Evolutionary conservation across 2,888 invertebrate genomes (phyloP).

Genomic region (Spatulosminthurus flaviceps): DNA sequence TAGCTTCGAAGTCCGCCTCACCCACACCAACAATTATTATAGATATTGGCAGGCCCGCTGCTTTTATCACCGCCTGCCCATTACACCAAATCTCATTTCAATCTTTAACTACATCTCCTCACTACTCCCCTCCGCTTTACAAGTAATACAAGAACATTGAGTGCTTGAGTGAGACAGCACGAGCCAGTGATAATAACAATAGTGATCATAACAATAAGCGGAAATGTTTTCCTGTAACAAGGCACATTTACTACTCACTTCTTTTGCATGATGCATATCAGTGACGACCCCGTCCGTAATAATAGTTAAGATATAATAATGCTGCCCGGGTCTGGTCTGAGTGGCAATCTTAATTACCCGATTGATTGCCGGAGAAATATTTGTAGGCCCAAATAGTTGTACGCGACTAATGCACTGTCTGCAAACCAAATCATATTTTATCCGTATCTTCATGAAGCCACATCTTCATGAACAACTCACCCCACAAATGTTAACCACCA

Average conservation of each 20-base stretch:
- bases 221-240: no score
- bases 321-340: conserved; percentile 66
- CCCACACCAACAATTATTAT: conserved; percentile 73
- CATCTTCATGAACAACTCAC: no score
- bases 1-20: conserved; percentile 68
- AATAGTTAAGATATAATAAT: conserved; percentile 70
- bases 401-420: conserved; percentile 62
- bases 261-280: conserved; percentile 70
- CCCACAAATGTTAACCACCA: no score
- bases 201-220: no score
- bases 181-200: no score
- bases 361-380: conserved; percentile 70
- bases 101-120: not conserved
- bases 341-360: conserved; percentile 67
- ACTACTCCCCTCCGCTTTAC: no score
- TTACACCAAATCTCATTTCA: not conserved
- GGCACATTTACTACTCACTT: conserved; percentile 64
- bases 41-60: conserved; percentile 71
- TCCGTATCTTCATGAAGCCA: not conserved
- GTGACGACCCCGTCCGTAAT: conserved; percentile 71
- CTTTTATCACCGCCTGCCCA: conserved; percentile 67
- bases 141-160: no score
- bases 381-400: conserved; percentile 71
- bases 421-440: conserved; percentile 15
- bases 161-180: no score